A percentile compares a stretch with the other conserved stretches of the same genome.
Conservation (phyloP, 2,113 vertebrate species). For the Grammomys dolichurus region DNA sequence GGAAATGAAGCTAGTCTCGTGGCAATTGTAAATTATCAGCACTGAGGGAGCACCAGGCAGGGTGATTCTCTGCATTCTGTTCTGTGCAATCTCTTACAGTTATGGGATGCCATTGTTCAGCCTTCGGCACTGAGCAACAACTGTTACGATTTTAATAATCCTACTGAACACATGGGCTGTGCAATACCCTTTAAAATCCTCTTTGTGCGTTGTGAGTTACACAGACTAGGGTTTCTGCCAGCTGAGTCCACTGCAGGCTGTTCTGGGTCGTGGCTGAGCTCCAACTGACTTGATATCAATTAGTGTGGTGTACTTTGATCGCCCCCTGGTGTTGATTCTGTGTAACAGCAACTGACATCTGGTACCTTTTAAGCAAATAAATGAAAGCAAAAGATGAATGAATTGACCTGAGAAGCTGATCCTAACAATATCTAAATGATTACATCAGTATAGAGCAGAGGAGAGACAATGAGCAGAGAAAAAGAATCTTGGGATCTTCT, state of each 20-base stretch:
- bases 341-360: constrained; percentile 16
- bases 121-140: background rate
- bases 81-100: background rate
- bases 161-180: background rate
- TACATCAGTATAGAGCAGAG: too few species aligned
- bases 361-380: background rate
- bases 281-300: too few species aligned
- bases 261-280: background rate
- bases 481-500: background rate
- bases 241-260: background rate
- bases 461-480: background rate
- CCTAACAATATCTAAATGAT: background rate
- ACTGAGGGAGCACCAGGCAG: background rate
- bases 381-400: background rate
- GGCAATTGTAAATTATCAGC: background rate
- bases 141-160: background rate
- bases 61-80: background rate
- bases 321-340: constrained; percentile 48
- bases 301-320: constrained; percentile 40
- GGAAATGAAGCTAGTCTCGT: fast-evolving
- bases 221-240: background rate
- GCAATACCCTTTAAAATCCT: background rate
- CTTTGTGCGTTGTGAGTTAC: background rate
- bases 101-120: background rate
- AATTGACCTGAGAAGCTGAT: fast-evolving